phyloP scores from a whole-genome alignment of 2,888 invertebrate species.

The Polydrusus pterygomalis region DNA sequence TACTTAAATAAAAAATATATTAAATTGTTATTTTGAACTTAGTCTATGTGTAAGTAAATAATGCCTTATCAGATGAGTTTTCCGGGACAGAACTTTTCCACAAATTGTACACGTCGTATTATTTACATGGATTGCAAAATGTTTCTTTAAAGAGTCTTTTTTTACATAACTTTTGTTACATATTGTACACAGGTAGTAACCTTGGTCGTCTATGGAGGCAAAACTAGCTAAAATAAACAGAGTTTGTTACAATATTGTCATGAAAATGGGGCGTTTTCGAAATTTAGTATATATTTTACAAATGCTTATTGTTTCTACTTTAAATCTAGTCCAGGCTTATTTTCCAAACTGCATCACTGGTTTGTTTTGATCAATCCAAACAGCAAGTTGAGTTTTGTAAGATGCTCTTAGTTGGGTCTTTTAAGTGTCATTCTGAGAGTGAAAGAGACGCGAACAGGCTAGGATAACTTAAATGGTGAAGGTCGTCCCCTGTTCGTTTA shows the following conservation, averaged over 20 bases:
- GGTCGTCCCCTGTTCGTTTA: no score
- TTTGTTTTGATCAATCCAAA: no score
- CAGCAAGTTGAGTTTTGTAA: no score
- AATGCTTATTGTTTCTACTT: no score
- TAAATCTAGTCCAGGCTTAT: no score
- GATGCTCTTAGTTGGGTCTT: no score
- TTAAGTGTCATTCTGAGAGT: no score
- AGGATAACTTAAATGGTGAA: no score
- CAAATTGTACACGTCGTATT: constrained; percentile 60
- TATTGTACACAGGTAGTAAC: constrained; percentile 43
- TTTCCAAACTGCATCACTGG: no score
- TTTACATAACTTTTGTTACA: constrained; percentile 52
- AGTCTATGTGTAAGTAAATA: constrained; percentile 8
- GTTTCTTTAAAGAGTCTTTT: constrained; percentile 51
- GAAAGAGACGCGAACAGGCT: no score
- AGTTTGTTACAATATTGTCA: neutral
- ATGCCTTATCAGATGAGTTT: constrained; percentile 59
- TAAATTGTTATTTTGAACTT: constrained; percentile 3
- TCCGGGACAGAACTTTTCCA: constrained; percentile 59
- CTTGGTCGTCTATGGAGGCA: constrained; percentile 19
- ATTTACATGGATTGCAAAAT: constrained; percentile 57
- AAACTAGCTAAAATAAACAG: constrained; percentile 6
- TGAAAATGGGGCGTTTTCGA: no score
- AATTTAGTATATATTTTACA: no score
- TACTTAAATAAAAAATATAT: neutral